Evolutionary conservation across 2,888 invertebrate species (phyloP), one percentile per base, ranked within the genome.

Genomic region (Phlogophora meticulosa): DNA sequence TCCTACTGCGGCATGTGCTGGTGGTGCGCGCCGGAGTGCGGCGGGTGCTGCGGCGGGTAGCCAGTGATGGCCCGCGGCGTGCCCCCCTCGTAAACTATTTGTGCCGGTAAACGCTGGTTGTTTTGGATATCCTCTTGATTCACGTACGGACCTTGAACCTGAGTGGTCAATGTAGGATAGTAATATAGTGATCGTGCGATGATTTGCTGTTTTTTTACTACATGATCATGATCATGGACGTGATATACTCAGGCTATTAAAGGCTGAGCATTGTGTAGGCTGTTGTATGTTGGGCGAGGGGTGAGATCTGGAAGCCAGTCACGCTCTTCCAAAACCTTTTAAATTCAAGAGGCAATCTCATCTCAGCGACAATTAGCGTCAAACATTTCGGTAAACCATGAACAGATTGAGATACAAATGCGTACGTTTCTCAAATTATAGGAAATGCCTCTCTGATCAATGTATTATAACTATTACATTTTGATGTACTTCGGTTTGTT

Each of bases 111-210:
- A 45, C 86, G 87, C 36, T 80, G 85, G 17, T 61, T 83, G 34
- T 80, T 87, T 46, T 85, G 89, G 15, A 88, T 58, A 17, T 91
- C 90, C 20, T 91, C 91, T 2, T 81, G 74, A 42, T 79, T 84
- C 58, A 78, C 64, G 76, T 90, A 93, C 0, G 88, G 73, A 52
- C 80, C 85, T 66, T 83, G 88, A 10, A 91, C 91, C 93, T 93
- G 55, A 36, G 58, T 57, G 45, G 15, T 32, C 11, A 59, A 61
- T 45, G 17, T 24, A 55, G 13, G 13, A 32, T 52, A 32, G 22
- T 43, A 24, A 46, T 46, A 13, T 9, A 38, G 15, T 28, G 9
- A 15, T 22, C 11, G n/a, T 28, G 20, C 1, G 13, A 22, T 60
- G 38, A 72, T 40, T 38, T 17, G n/a, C n/a, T n/a, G 20, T 40